These are phyloP conservation scores for Pardosa pseudoannulata DNA, from an alignment of 2,888 invertebrate genomes.

Conservation along the genomic window DNA sequence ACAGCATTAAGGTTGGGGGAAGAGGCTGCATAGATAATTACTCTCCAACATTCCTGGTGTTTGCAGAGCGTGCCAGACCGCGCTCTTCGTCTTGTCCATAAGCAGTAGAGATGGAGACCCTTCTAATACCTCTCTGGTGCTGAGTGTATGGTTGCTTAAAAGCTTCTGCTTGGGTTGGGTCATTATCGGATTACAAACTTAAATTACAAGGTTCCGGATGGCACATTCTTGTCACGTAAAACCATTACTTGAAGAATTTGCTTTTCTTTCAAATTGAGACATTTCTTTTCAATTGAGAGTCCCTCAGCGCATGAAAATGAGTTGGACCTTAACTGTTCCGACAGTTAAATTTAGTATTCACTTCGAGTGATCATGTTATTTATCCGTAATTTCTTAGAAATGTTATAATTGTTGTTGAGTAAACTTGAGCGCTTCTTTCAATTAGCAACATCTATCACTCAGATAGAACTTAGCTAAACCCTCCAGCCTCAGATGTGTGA, in stretches of 20 bases:
- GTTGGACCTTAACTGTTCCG: neutral
- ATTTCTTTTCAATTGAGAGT: conserved; percentile 37
- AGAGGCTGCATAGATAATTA: conserved; percentile 60
- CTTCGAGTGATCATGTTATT: conserved; percentile 13
- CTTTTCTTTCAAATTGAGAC: conserved; percentile 35
- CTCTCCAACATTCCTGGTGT: conserved; percentile 38
- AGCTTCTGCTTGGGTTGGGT: conserved; percentile 45
- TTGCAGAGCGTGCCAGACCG: conserved; percentile 58
- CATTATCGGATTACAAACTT: conserved; percentile 70
- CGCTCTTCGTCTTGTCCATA: conserved; percentile 46
- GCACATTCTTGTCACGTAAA: conserved; percentile 54
- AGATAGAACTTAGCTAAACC: neutral
- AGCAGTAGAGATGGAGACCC: conserved; percentile 43
- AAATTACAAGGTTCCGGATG: conserved; percentile 48
- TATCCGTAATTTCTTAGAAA: conserved; percentile 29
- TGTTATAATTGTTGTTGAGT: conserved; percentile 27
- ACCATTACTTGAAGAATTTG: conserved; percentile 52
- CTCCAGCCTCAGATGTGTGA: neutral
- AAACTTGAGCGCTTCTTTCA: conserved; percentile 32
- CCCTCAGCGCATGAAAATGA: neutral
- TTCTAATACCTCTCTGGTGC: conserved; percentile 30
- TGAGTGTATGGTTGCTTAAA: conserved; percentile 32
- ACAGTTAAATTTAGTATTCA: conserved; percentile 32
- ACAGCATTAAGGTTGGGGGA: conserved; percentile 54
- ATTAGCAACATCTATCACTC: conserved; percentile 23